Conservation (phyloP, 1,140 invertebrate genomes). For the Pseudomyrmex cubaensis region DNA sequence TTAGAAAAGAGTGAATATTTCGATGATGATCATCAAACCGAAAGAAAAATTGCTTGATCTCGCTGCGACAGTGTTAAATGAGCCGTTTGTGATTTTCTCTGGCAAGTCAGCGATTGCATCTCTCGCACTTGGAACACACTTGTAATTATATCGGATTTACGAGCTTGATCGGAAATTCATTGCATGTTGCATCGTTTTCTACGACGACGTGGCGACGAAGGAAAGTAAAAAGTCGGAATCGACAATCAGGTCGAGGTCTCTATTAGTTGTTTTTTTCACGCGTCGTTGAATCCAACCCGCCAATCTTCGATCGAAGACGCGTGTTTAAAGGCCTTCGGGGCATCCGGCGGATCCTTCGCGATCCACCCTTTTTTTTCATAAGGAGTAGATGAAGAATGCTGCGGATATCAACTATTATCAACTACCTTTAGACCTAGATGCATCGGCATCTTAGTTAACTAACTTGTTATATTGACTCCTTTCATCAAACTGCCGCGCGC, state of each 20-base stretch:
- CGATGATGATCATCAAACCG: neutral
- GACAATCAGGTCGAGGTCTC: constrained; percentile 54
- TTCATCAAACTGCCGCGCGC: too few species aligned
- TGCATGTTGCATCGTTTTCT: constrained; percentile 13
- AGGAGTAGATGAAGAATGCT: constrained; percentile 1
- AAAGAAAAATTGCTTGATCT: constrained; percentile 3
- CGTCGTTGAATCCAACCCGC: constrained; percentile 58
- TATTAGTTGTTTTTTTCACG: constrained; percentile 62
- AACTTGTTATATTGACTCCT: neutral
- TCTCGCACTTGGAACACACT: constrained; percentile 20
- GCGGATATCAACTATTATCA: constrained; percentile 27
- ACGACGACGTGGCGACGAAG: neutral
- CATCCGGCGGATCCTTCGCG: constrained; percentile 56
- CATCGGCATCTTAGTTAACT: neutral
- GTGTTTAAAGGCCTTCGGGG: constrained; percentile 57
- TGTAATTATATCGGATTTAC: constrained; percentile 9
- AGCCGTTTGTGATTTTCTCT: constrained; percentile 25
- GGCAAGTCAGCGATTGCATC: neutral
- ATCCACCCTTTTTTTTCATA: constrained; percentile 25
- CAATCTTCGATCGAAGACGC: constrained; percentile 55
- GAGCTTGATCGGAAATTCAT: neutral
- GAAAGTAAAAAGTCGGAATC: constrained; percentile 52
- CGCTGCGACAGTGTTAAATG: neutral
- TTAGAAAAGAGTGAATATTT: constrained; percentile 63
- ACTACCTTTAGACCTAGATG: neutral